Evolutionary conservation across 1,140 invertebrate species (phyloP), one percentile per base, ranked within the genome.

Genomic region (Meloidogyne exigua): DNA sequence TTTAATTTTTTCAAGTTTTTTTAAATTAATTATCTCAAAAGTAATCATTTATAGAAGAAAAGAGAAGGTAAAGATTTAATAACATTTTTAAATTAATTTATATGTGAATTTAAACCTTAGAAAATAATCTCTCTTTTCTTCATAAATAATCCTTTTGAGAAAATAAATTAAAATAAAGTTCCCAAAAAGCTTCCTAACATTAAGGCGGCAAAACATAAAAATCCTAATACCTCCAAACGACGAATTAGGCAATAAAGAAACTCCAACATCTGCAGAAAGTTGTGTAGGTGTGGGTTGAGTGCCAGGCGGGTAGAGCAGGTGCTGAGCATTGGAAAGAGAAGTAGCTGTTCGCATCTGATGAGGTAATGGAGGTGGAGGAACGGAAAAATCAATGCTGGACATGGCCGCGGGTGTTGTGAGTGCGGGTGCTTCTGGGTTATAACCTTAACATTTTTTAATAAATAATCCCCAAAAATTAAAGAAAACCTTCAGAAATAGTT

Each of bases 361-460:
- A 26, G 76, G 76, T 44, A 78, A 63, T 21, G 77, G 77, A 25
- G 77, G 77, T 11, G 77, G 77, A 13, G 78, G 78, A n/a, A 79
- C 77, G 9, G 77, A 79, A 64, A 79, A 79, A n/a, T 79, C 77
- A n/a, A 79, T 79, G 13, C 44, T 63, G 7, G 36, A 32, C 9
- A 80, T 64, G 21, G 78, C 36, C 44, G 77, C 13, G 15, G 76
- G 39, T 36, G 76, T 23, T n/a, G 63, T 76, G 15, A 78, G 66
- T n/a, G 75, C 69, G 9, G 76, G 76, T 2, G 76, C 76, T 69
- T 78, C 76, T 28, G 76, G 76, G 49, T 78, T 78, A 42, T 78
- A 78, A 12, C 64, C 76, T 77, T 28, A 11, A 57, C 3, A 12
- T 28, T 28, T 69, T 69, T 32, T 0, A 11, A 28, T 12, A 28